These are phyloP conservation scores for Chelmon rostratus DNA, from an alignment of 2,797 vertebrate genomes.

Conservation along the genomic window DNA sequence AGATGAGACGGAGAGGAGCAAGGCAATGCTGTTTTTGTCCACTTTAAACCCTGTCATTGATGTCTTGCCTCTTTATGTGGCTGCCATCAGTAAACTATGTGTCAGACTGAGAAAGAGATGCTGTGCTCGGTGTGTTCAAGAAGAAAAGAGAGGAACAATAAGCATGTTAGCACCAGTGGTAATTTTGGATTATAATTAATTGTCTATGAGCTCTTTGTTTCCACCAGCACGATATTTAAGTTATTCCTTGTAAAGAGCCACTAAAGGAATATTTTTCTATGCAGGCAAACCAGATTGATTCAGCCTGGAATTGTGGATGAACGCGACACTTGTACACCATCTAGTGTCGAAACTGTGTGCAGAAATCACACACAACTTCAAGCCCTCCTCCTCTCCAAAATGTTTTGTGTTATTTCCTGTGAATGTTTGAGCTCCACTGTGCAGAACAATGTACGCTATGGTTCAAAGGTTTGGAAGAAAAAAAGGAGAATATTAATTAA, in stretches of 20 bases:
- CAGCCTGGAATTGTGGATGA: slow-evolving; percentile 14
- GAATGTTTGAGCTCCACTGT: neutral
- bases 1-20: slow-evolving; percentile 71
- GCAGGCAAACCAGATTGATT: neutral
- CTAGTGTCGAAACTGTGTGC: slow-evolving; percentile 67
- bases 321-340: slow-evolving; percentile 63
- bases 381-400: neutral
- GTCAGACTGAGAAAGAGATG: slow-evolving; percentile 28
- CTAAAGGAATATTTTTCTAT: neutral
- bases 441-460: too few species aligned
- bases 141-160: neutral
- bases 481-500: neutral
- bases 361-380: neutral
- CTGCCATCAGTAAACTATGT: slow-evolving; percentile 57
- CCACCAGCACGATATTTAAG: neutral
- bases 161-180: neutral
- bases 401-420: neutral
- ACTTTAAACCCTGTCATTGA: slow-evolving; percentile 56
- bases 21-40: slow-evolving; percentile 49
- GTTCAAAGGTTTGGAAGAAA: too few species aligned
- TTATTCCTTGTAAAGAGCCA: neutral
- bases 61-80: slow-evolving; percentile 55
- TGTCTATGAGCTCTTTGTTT: neutral
- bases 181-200: neutral
- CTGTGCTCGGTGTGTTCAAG: slow-evolving; percentile 6